Base-by-base conservation (phyloP, 2,797 vertebrate genomes). In the Schizothorax lantsangensis region DNA sequence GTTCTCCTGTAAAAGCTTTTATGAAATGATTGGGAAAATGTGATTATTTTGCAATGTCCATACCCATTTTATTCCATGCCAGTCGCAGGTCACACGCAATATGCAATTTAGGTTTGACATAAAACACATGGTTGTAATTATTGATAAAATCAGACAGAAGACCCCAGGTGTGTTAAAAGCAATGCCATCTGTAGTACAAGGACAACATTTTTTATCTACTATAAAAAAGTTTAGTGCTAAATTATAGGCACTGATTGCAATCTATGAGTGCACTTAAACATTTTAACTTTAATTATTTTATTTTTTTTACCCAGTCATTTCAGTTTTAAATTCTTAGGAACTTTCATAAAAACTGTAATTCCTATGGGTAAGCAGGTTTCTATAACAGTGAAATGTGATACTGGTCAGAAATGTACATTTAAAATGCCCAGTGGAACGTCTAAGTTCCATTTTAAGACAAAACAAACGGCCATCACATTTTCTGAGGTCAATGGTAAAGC, bases 151-250 rank as follows among this genome's bases (percentile, higher is more conserved):
- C n/a, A 57, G 2, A 78, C 17, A 21, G 43, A 45, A 33, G 17
- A 69, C 45, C 49, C 36, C 64, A 73, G 26, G 62, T 57, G 81
- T 81, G 83, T 88, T 86, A 83, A 30, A 72, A 88, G 86, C 54
- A 52, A 47, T 3, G 33, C 89, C 90, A 91, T 92, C 89, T 92
- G 87, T 85, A 88, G 69, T 66, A 79, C 74, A 45, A 36, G 12
- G 84, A 90, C 83, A 52, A 85, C 79, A 89, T 90, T 91, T 84
- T 38, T 88, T 71, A 86, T 81, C 40, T 83, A 23, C 19, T 80
- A 45, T 90, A 90, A 92, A 92, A 74, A 38, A 68, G 45, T 30
- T 68, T n/a, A 38, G 6, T 66, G 43, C 43, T 47, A 14, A 47
- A 47, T 66, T 47, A 33, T 66, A 84, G 36, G 7, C 38, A 83